Evolutionary conservation across 2,113 vertebrate species (phyloP), one percentile per base, ranked within the genome.

Genomic region (Callionymus lyra): DNA sequence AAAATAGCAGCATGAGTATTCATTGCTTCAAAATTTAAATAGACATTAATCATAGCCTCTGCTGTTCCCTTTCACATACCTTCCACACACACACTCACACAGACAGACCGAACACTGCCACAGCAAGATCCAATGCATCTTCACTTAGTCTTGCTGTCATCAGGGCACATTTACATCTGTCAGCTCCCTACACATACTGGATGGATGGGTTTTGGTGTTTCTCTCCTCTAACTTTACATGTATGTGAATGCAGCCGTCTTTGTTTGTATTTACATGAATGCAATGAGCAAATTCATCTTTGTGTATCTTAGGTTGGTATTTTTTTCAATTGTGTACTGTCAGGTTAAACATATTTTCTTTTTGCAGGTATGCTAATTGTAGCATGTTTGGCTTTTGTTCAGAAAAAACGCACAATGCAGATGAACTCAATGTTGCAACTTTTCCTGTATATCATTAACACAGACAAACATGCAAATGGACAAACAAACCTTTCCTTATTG

Each of bases 141-240:
- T 80, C 77, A 80, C 80, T 82, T 80, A 62, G 72, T 50, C 59
- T 47, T 56, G 59, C 72, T 76, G 72, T 82, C 79, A 68, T 74
- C 68, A 69, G 66, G 72, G 70, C 64, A 76, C 77, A 80, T 82
- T 80, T 82, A 76, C 79, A 82, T 80, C 73, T 82, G 79, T 78
- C 77, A 80, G 52, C 68, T 59, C 54, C 43, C 59, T 45, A 61
- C 70, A 61, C 59, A 64, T 43, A 76, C 67, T 76, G 77, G 68
- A 79, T 79, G 72, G 65, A 71, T 80, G 44, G 19, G 48, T 17
- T 51, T 43, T 41, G 33, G 51, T 46, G 15, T 47, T 31, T 65
- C 46, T 65, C 38, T 59, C 12, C 49, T 48, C 65, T 65, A 16
- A 47, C 51, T 35, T 33, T 50, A 48, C 39, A 50, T 31, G 39